phyloP scores from a whole-genome alignment of 2,113 vertebrate species.

The Entomyzon cyanotis region DNA sequence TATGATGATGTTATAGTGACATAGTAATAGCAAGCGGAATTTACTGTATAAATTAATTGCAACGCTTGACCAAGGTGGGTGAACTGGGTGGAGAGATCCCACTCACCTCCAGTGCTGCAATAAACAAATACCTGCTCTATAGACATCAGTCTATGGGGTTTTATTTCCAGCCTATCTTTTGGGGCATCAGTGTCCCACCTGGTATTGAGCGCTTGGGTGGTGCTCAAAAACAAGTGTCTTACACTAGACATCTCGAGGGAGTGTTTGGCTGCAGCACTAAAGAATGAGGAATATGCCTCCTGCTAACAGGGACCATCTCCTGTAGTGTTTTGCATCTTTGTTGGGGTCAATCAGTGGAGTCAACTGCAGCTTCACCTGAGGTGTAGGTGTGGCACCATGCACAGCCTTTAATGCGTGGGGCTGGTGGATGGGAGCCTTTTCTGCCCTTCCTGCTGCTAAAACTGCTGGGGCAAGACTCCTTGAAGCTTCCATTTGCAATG shows the following conservation, averaged over 20 bases:
- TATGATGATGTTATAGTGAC: too few relatives aligned
- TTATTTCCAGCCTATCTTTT: too few relatives aligned
- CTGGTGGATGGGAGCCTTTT: not conserved
- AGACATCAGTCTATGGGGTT: too few relatives aligned
- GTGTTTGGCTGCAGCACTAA: not conserved
- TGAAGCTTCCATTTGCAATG: not conserved
- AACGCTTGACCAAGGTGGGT: too few relatives aligned
- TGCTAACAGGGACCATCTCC: not conserved
- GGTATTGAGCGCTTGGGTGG: not conserved
- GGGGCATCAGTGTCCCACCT: not conserved
- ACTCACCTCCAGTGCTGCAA: too few relatives aligned
- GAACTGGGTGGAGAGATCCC: too few relatives aligned
- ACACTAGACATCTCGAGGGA: not conserved
- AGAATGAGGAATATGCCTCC: not conserved
- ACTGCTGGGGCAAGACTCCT: not conserved
- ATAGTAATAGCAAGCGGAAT: too few relatives aligned
- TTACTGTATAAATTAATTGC: too few relatives aligned
- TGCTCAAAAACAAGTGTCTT: not conserved
- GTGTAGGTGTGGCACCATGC: not conserved
- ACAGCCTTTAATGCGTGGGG: fast-evolving
- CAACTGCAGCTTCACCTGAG: not conserved
- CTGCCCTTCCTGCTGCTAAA: not conserved
- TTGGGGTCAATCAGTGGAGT: not conserved
- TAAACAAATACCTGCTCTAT: too few relatives aligned
- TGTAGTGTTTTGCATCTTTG: not conserved